Base-by-base conservation (phyloP, 2,113 vertebrate species). In the Ptychochromis oligacanthus region DNA sequence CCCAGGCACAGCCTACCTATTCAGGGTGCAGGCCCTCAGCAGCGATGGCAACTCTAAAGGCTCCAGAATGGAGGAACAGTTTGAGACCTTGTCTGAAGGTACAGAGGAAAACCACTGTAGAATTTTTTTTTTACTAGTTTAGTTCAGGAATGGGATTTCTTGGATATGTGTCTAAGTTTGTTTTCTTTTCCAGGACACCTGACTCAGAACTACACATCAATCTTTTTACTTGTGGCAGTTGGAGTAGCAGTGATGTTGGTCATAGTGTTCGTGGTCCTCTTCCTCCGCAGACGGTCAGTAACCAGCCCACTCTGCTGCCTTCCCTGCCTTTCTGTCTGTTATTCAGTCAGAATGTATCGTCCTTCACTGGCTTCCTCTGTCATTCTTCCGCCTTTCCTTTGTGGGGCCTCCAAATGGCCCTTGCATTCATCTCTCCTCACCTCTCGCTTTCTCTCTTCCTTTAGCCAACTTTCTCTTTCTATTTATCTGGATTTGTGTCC, bases 11-110 rank as follows among this genome's bases (percentile, higher is more conserved):
- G 43, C 91, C 62, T 99, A 99, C 81, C 88, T 97, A 85, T 97
- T 99, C 89, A 96, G 96, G 34, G 96, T 99, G 72, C 97, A 98
- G 94, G 96, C 97, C 0, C 89, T 97, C 74, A 95, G 94, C 0
- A 90, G 90, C 0, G 97, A 98, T 0, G 96, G 97, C 22, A 96
- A 91, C 1, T 94, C 94, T 0, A 93, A 95, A 6, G 95, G 92
- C 87, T 92, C 94, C 88, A 97, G 97, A 93, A 92, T 95, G 84
- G 96, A 97, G 87, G 95, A 98, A 0, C 97, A 98, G 90, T 99
- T 97, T 34, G 95, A 97, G 93, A 97, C 97, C 0, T 92, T 95
- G 9, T 75, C 87, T 0, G 94, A 92, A 81, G 94, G 95, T 94
- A 86, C 72, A 65, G 8, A 77, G 14, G 7, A 31, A 18, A 80